phyloP scores from a whole-genome alignment of 2,888 invertebrate genomes.

The Eupithecia subumbrata region DNA sequence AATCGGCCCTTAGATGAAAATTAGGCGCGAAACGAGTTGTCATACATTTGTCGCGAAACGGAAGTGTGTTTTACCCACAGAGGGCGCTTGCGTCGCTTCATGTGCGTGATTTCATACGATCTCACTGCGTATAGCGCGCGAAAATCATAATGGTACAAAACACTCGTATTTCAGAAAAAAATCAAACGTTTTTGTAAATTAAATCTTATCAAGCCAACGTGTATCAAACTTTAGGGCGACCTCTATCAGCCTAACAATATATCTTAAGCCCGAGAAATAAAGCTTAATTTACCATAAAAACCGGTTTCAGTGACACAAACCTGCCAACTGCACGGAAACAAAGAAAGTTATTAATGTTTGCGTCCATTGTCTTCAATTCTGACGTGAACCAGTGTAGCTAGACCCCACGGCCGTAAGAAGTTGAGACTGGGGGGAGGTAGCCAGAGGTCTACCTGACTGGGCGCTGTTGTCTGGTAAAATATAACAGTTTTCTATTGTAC shows the following conservation, averaged over 20 bases:
- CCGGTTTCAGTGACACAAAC: conserved; percentile 22
- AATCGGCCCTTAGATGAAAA: too few species aligned
- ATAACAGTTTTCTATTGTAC: conserved; percentile 71
- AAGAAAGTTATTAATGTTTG: conserved; percentile 82
- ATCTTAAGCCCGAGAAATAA: conserved; percentile 9
- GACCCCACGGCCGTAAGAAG: conserved; percentile 51
- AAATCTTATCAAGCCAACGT: background rate
- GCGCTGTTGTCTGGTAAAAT: conserved; percentile 66
- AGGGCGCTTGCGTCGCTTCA: too few species aligned
- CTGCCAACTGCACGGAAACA: conserved; percentile 65
- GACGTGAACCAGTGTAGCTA: conserved; percentile 58
- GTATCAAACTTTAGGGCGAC: background rate
- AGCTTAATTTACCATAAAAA: conserved; percentile 22
- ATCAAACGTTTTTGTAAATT: too few species aligned
- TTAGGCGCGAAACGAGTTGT: too few species aligned
- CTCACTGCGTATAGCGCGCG: too few species aligned
- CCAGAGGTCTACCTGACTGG: conserved; percentile 56
- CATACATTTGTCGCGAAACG: too few species aligned
- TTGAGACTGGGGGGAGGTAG: conserved; percentile 41
- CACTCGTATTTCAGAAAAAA: background rate
- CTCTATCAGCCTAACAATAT: background rate
- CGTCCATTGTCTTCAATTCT: conserved; percentile 74
- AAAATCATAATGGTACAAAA: too few species aligned
- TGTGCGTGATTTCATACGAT: too few species aligned
- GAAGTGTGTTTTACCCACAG: too few species aligned